Percentiles rank a stretch among this genome's conserved stretches.
These are phyloP conservation scores for Hiodon alosoides DNA, from an alignment of 2,113 vertebrate species.

Conservation along the genomic window DNA sequence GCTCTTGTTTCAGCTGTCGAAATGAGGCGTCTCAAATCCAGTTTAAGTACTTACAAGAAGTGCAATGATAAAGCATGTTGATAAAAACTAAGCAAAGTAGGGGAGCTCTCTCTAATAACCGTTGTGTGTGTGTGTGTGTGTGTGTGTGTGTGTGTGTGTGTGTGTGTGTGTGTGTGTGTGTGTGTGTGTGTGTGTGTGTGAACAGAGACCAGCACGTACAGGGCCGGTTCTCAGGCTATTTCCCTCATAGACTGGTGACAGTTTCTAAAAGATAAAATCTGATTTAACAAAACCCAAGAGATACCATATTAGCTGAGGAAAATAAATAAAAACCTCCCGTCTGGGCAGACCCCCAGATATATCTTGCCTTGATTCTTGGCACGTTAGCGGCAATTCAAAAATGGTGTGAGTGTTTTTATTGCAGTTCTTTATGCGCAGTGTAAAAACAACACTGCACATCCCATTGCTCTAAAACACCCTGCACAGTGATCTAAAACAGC, in stretches of 20 bases:
- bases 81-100: too few species aligned
- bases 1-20: too few species aligned
- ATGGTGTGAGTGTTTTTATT: not conserved
- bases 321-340: not conserved
- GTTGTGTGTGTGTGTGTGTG: too few species aligned
- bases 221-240: conserved; percentile 8
- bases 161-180: not conserved
- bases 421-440: not conserved
- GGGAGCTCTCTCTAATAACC: too few species aligned
- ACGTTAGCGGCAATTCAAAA: not conserved
- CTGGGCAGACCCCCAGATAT: too few species aligned
- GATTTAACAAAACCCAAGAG: not conserved
- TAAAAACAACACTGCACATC: conserved; percentile 1
- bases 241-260: not conserved
- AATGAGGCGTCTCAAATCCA: too few species aligned
- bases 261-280: conserved; percentile 16
- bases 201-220: not conserved
- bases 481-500: not conserved
- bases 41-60: too few species aligned
- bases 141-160: too few species aligned
- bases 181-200: not conserved
- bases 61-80: too few species aligned
- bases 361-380: too few species aligned
- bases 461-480: conserved; percentile 3
- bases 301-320: not conserved